Conservation (phyloP, 2,113 vertebrate species). For the Todiramphus chloris region DNA sequence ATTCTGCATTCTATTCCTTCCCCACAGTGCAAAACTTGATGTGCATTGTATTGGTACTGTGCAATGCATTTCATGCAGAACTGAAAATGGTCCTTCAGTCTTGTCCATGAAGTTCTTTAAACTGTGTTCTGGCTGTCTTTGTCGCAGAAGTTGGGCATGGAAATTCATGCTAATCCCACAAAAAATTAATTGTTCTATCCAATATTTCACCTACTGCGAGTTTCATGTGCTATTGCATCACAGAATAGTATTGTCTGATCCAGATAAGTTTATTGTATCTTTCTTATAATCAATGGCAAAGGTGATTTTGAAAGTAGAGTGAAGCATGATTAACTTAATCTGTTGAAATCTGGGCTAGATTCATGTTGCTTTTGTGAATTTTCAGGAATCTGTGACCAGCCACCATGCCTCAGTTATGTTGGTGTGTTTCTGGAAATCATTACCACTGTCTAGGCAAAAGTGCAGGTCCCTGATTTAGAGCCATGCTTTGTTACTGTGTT, state of each 20-base stretch:
- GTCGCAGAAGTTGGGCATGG: background rate
- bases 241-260: background rate
- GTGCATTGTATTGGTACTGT: background rate
- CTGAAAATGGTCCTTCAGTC: background rate
- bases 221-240: background rate
- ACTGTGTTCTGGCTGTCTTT: background rate
- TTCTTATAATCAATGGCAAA: background rate
- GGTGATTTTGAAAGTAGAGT: background rate
- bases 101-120: background rate
- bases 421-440: background rate
- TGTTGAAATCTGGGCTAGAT: background rate
- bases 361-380: background rate
- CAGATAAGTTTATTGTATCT: too few species aligned
- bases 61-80: background rate
- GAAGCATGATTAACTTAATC: background rate
- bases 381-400: background rate
- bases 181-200: background rate
- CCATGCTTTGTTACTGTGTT: background rate
- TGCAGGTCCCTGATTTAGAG: background rate
- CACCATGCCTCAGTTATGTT: fast-evolving
- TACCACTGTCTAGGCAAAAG: background rate
- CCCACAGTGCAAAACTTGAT: background rate
- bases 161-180: background rate
- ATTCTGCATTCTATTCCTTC: background rate
- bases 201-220: background rate